Base-by-base conservation (phyloP, 2,888 invertebrate species). In the Stenchaetothrips biformis region DNA sequence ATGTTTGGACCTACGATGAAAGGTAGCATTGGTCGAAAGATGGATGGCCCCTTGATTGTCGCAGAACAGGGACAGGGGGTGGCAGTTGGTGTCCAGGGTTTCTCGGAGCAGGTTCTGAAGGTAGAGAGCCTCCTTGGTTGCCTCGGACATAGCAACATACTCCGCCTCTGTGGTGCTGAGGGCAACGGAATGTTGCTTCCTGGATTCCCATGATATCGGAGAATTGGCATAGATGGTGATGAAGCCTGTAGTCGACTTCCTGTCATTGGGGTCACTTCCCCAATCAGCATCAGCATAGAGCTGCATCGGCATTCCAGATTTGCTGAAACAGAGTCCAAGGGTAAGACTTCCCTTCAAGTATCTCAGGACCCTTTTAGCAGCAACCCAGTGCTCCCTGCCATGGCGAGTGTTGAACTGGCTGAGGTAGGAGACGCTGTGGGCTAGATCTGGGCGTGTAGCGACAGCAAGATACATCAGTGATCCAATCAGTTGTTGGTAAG, bases 391-490 rank as follows among this genome's bases (percentile, higher is more conserved):
- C 0, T 27, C 18, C 77, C 81, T 49, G 13, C 80, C 78, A 80
- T 81, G 82, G 16, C 80, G 67, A 8, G 78, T 80, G 9, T 78
- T 74, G 53, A 81, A 83, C 37, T 81, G 81, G 0, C 83, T 78
- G 13, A 83, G 47, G 7, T 79, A 79, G 13, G 47, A 13, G 0
- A 82, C 82, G 0, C 82, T 81, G 82, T 47, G 83, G 13, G 82
- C 49, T 21, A 83, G 82, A 77, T 84, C 84, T 16, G 83, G 83
- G 0, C 83, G 59, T 1, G 83, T 81, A 25, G 62, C 67, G 13
- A 78, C 49, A 2, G 83, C 78, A 0, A 83, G 37, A 47, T 82
- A 84, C 9, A 84, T 37, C 7, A 84, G 77, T 6, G 81, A 48
- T 47, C 84, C 83, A 78, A 83, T 81, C 13, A 83, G 79, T 25